Base-by-base conservation (phyloP, 2,113 vertebrate species). In the Paracanthobrama guichenoti region DNA sequence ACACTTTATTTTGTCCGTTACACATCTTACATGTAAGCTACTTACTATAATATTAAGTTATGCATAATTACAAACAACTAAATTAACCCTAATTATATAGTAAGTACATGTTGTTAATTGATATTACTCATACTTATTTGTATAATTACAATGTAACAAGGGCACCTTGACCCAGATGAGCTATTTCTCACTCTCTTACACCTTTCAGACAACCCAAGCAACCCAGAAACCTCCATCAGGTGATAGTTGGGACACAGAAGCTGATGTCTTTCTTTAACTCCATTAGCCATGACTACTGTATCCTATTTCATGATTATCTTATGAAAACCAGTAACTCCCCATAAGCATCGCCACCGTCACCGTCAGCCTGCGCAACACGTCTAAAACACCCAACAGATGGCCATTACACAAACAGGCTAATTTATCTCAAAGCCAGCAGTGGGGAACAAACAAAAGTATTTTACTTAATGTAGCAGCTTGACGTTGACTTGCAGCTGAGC, bases 381-480 rank as follows among this genome's bases (percentile, higher is more conserved):
- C 96, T 96, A 95, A 96, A 96, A 96, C 96, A 96, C 96, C 95
- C 96, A 96, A 95, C 96, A 97, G 96, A 97, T 96, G 96, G 95
- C 93, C 94, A 93, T 94, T 96, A 95, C 95, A 96, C 96, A 96
- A 95, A 95, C 95, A 94, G 94, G 93, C 94, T 95, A 93, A 87
- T 90, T 94, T 95, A 96, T 96, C 95, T 95, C 94, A 94, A 94
- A 95, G 95, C 95, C 95, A 95, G 94, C 95, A 94, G 95, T 94
- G 95, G 93, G 95, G 94, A 87, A 86, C 82, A 78, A 95, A 95
- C 81, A 96, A 96, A 95, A 94, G 94, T 96, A 94, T 96, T 96
- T 96, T 95, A 96, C 87, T 96, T 95, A 95, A 95, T 94, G 95
- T 95, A 96, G 76, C 86, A 95, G 66, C 85, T 86, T 95, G 94